Base-by-base conservation (phyloP, 2,797 vertebrate genomes). In the Chaenodraco wilsoni region DNA sequence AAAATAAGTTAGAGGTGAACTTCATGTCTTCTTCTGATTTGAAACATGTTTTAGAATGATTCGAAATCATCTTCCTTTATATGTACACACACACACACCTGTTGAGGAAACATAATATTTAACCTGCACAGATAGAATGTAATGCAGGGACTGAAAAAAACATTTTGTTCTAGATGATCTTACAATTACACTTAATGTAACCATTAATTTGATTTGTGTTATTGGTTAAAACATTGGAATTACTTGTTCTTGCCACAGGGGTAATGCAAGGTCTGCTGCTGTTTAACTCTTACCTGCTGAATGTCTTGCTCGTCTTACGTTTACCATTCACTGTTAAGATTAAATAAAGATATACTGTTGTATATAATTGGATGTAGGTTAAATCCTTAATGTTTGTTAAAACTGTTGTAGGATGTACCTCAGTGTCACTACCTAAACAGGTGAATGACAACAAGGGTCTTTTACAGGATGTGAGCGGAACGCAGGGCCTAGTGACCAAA, bases 11-110 rank as follows among this genome's bases (percentile, higher is more conserved):
- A 59, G 19, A 15, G 9, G 12, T 54, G 44, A 69, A 55, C 13
- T 17, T 62, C 4, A 13, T 51, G 54, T 41, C 15, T 13, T 52
- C 6, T 17, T 59, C 15, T 50, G 33, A 49, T 55, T 11, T 45
- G 9, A 27, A 52, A 66, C 55, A 12, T 69, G 3, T 27, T 51
- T 72, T 52, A 52, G 45, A 17, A 67, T 50, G 10, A 65, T 40
- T 69, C 65, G 0, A 62, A 15, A n/a, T 63, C 9, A 19, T 21
- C 1, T 37, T 49, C 0, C 1, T 10, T 27, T 37, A 50, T 31
- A 19, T 27, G 4, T 27, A 27, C 27, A 37, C 33, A 37, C 33
- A 37, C 33, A 37, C 33, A 33, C 33, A 33, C 33, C 16, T 1
- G 11, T 17, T 45, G 16, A 31, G 43, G 5, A 52, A 45, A 27